Percentiles rank a stretch among this genome's conserved stretches.
These are phyloP conservation scores for Chascanopsetta lugubris DNA, from an alignment of 2,113 vertebrate species.

Conservation along the genomic window DNA sequence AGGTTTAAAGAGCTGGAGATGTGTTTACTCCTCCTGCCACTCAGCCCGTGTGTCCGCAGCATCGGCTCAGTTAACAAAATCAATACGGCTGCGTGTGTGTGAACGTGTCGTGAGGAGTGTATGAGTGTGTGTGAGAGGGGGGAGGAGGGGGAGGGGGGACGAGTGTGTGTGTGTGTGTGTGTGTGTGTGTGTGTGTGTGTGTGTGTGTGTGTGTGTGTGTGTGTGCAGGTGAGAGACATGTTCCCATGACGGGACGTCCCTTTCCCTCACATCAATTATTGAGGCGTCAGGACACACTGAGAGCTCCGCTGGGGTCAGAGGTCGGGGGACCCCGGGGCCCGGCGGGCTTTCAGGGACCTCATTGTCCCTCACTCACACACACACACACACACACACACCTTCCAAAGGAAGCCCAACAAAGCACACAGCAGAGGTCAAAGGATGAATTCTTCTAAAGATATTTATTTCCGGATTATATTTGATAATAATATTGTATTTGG, in stretches of 20 bases:
- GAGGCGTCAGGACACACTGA: conserved; percentile 66
- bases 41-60: conserved; percentile 46
- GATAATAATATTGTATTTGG: too few species aligned
- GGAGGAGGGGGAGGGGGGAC: neutral
- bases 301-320: conserved; percentile 73
- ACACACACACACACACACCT: neutral
- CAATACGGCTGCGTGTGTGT: conserved; percentile 78
- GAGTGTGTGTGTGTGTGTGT: conserved; percentile 19
- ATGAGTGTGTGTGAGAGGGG: conserved; percentile 26
- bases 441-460: neutral
- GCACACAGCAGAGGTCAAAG: conserved; percentile 12
- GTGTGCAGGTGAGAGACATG: conserved; percentile 58
- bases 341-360: conserved; percentile 57
- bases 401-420: neutral
- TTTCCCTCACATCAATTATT: conserved; percentile 81
- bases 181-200: conserved; percentile 53
- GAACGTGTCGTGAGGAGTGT: conserved; percentile 68
- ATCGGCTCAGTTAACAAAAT: conserved; percentile 84
- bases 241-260: conserved; percentile 64
- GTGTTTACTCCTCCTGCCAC: conserved; percentile 41
- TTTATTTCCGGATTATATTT: neutral
- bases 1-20: conserved; percentile 33
- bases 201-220: conserved; percentile 30
- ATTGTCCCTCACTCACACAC: conserved; percentile 25
- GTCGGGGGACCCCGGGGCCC: conserved; percentile 67